A percentile compares a stretch with the other conserved stretches of the same genome.
Conservation (phyloP, 2,797 vertebrate genomes). For the Karalla daura region DNA sequence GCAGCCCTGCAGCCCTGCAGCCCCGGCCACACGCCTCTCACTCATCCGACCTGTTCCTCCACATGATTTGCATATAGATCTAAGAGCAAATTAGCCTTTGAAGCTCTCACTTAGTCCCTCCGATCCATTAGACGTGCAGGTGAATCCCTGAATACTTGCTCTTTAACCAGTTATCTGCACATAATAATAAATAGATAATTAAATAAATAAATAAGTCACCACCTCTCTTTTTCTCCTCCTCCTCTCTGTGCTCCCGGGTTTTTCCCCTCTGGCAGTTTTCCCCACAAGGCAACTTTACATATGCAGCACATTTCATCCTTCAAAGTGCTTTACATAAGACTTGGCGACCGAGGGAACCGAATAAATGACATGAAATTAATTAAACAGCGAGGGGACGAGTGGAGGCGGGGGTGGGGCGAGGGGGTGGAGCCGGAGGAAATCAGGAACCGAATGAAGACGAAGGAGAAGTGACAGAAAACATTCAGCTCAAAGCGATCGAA, state of each 20-base stretch:
- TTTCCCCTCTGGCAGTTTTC: not conserved
- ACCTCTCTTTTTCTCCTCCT: no score
- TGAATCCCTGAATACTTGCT: conserved; percentile 20
- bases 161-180: conserved; percentile 3
- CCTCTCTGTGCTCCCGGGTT: no score
- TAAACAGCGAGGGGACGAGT: no score
- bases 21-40: conserved; percentile 56
- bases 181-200: no score
- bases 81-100: conserved; percentile 52
- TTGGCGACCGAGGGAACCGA: not conserved
- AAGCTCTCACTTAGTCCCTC: conserved; percentile 23
- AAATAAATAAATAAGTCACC: no score
- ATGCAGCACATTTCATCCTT: conserved; percentile 10
- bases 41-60: conserved; percentile 39
- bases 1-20: conserved; percentile 34
- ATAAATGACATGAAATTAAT: not conserved
- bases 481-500: no score
- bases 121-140: conserved; percentile 25
- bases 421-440: not conserved
- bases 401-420: no score
- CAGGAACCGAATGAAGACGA: not conserved
- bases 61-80: conserved; percentile 72
- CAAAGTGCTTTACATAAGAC: not conserved
- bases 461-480: not conserved
- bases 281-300: not conserved